Percentiles rank a stretch among this genome's conserved stretches.
Conservation (phyloP, 35 echinoderm and acorn worm species). For the Diadema setosum region DNA sequence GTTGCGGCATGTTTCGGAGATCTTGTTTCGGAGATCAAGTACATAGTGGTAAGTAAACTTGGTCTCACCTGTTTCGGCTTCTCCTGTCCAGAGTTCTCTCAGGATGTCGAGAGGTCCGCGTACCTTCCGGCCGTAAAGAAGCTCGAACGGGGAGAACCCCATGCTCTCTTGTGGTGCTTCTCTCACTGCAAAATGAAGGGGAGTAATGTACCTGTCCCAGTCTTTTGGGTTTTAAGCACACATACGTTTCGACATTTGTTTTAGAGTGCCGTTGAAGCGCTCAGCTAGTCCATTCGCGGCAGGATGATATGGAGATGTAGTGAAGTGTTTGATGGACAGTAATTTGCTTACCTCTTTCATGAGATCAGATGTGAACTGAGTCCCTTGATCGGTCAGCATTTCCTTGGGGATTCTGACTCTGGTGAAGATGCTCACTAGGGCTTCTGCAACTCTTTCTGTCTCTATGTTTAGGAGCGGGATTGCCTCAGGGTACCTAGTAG, state of each 20-base stretch:
- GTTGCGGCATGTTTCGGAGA: constrained; percentile 12
- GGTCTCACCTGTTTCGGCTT: neutral
- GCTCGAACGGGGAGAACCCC: constrained; percentile 62
- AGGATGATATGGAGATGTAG: constrained; percentile 66
- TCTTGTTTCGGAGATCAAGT: constrained; percentile 14
- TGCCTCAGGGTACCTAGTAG: constrained; percentile 56
- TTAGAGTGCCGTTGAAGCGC: constrained; percentile 63
- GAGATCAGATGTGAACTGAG: constrained; percentile 18
- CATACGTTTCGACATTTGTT: constrained; percentile 42
- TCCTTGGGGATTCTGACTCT: constrained; percentile 43
- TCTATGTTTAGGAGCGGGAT: constrained; percentile 17
- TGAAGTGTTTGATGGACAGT: constrained; percentile 53
- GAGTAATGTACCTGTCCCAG: constrained; percentile 52
- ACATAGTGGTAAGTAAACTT: constrained; percentile 57
- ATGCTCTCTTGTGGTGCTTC: constrained; percentile 41
- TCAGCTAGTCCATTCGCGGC: constrained; percentile 55
- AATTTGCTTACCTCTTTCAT: constrained; percentile 25
- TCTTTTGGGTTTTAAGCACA: constrained; percentile 35
- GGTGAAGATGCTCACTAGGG: constrained; percentile 36
- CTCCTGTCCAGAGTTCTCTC: constrained; percentile 58
- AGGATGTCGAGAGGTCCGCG: constrained; percentile 50
- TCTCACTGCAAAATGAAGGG: constrained; percentile 39
- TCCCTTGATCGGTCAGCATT: constrained; percentile 53
- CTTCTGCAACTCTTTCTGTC: constrained; percentile 50
- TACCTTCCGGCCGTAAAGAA: constrained; percentile 47